Evolutionary conservation across 2,888 invertebrate genomes (phyloP), one percentile per base, ranked within the genome.

Genomic region (Meghimatium bilineatum): DNA sequence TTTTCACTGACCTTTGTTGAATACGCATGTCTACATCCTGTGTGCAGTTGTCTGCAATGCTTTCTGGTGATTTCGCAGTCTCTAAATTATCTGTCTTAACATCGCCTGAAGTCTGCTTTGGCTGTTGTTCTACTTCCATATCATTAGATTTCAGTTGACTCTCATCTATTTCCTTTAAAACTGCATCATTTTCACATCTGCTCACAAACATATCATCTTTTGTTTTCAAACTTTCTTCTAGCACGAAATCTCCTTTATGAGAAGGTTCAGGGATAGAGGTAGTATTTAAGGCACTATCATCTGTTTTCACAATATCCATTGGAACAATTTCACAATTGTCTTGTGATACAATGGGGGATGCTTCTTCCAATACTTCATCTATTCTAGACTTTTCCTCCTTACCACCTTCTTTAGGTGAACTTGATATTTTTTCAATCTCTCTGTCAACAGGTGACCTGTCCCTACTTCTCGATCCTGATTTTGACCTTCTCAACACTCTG

Each of bases 21-120:
- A 82, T 77, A 23, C 82, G 82, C 82, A 82, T 82, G n/a, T 82
- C 82, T 34, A 82, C 69, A 82, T 82, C 82, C 56, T 82, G 69
- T 56, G 52, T 34, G 0, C 36, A 71, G 60, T 23, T 29, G 6
- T 71, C 80, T 56, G 80, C 0, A 3, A n/a, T 20, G n/a, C 12
- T 49, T 44, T 38, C 38, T 26, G 60, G 29, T 36, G 77, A 5
- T 12, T 44, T 44, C 6, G 26, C n/a, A 20, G 26, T n/a, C 1
- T 23, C 36, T 26, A 34, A 20, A 2, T 52, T 32, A 0, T 60
- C 60, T 34, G 8, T 26, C 34, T 56, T 76, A 60, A 76, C 34
- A 3, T 29, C n/a, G 20, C 38, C 36, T 34, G 20, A 1, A 23
- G 10, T 29, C 23, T 29, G 26, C 0, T 52, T 69, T 17, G 29